A percentile compares a stretch with the other conserved stretches of the same genome.
phyloP scores from a whole-genome alignment of 2,797 vertebrate genomes.

The Characodon lateralis region DNA sequence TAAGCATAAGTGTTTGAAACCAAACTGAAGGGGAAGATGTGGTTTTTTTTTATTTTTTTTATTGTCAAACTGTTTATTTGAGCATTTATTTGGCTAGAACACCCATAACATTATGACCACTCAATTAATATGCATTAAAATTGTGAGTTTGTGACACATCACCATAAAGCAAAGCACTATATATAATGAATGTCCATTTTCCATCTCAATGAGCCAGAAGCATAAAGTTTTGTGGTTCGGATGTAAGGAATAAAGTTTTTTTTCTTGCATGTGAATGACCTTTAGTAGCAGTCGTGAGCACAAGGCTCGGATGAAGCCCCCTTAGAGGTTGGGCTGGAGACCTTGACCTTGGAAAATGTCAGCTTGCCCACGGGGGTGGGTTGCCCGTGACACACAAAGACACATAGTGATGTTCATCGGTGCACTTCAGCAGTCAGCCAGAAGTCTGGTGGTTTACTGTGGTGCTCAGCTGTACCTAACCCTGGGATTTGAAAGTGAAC shows the following conservation, averaged over 20 bases:
- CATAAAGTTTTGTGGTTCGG: neutral
- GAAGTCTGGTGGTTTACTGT: constrained; percentile 39
- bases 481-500: constrained; percentile 59
- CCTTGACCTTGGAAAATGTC: constrained; percentile 82
- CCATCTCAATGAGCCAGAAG: neutral
- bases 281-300: constrained; percentile 23
- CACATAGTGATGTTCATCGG: constrained; percentile 48
- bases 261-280: neutral
- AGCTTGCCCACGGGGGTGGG: constrained; percentile 67
- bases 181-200: neutral
- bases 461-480: constrained; percentile 53
- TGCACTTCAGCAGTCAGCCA: constrained; percentile 42
- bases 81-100: neutral
- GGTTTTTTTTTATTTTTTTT: too few relatives aligned
- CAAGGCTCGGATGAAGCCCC: constrained; percentile 59
- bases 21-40: too few relatives aligned
- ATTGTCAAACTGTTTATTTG: neutral
- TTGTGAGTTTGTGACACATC: neutral
- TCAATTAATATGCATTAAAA: neutral
- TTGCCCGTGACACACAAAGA: constrained; percentile 59
- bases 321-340: constrained; percentile 58
- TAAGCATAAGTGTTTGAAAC: too few relatives aligned
- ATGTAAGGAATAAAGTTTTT: neutral
- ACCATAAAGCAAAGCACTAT: neutral
- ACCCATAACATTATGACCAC: too few relatives aligned